Conservation (phyloP, 2,113 vertebrate species). For the Melanostigma gelatinosum region DNA sequence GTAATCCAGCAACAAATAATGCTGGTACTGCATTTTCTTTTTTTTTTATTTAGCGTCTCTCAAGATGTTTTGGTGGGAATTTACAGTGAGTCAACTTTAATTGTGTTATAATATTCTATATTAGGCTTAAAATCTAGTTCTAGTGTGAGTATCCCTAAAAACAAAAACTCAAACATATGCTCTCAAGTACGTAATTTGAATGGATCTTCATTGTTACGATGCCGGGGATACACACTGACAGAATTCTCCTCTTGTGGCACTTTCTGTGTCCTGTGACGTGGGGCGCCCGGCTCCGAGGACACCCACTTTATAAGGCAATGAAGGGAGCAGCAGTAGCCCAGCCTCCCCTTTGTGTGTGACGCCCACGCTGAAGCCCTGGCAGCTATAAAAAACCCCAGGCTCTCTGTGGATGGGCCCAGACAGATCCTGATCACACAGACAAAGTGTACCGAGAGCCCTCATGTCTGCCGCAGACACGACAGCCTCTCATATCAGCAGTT, state of each 20-base stretch:
- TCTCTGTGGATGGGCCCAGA: constrained; percentile 64
- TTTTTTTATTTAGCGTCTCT: background rate
- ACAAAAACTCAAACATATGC: background rate
- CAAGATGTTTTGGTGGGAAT: background rate
- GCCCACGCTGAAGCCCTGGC: constrained; percentile 69
- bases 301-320: constrained; percentile 68
- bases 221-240: background rate
- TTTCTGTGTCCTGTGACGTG: constrained; percentile 64
- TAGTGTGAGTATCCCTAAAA: background rate
- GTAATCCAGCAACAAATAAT: constrained; percentile 7
- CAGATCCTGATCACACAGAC: constrained; percentile 64
- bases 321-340: constrained; percentile 59
- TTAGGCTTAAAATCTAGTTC: background rate
- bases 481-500: constrained; percentile 65
- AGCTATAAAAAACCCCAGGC: constrained; percentile 72
- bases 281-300: constrained; percentile 43
- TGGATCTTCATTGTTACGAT: background rate
- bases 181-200: background rate
- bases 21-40: background rate
- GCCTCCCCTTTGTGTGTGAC: constrained; percentile 66
- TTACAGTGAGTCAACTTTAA: background rate
- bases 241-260: constrained; percentile 60
- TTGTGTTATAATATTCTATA: background rate
- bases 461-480: constrained; percentile 49
- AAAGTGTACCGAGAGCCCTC: constrained; percentile 50